Percentiles rank a stretch among this genome's conserved stretches.
phyloP scores from a whole-genome alignment of 2,888 invertebrate genomes.

The Drosophila lutescens region DNA sequence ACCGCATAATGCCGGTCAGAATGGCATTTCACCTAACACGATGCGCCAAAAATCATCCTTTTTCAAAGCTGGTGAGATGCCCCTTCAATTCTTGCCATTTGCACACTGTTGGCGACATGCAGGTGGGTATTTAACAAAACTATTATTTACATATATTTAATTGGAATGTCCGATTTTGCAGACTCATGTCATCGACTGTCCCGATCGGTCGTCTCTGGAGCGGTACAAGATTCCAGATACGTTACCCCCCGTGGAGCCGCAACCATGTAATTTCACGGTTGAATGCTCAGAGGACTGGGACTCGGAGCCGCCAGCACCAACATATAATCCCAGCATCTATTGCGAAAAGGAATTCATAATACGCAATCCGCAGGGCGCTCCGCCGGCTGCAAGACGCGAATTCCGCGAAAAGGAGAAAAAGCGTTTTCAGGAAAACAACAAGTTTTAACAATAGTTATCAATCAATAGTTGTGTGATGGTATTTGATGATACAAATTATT shows the following conservation, averaged over 20 bases:
- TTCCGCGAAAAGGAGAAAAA: constrained; percentile 68
- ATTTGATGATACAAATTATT: too few relatives aligned
- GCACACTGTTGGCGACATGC: constrained; percentile 85
- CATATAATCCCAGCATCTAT: constrained; percentile 47
- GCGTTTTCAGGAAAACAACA: constrained; percentile 46
- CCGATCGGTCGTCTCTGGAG: constrained; percentile 51
- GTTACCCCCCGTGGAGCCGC: constrained; percentile 50
- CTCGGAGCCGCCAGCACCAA: constrained; percentile 19
- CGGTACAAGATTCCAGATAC: constrained; percentile 40
- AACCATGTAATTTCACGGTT: neutral
- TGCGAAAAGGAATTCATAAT: constrained; percentile 49
- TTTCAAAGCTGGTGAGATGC: constrained; percentile 84
- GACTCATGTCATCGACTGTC: constrained; percentile 65
- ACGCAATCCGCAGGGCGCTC: constrained; percentile 46
- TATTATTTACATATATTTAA: neutral
- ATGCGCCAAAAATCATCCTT: constrained; percentile 85
- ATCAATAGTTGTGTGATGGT: too few relatives aligned
- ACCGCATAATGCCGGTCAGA: constrained; percentile 85
- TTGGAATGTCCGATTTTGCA: constrained; percentile 14
- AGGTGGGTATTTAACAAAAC: constrained; percentile 36
- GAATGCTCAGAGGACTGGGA: constrained; percentile 42
- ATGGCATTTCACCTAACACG: constrained; percentile 86
- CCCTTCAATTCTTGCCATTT: constrained; percentile 86
- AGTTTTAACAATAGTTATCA: neutral
- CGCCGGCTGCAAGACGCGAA: constrained; percentile 53